A percentile compares a stretch with the other conserved stretches of the same genome.
Conservation (phyloP, 2,888 invertebrate species). For the Eupelmus urozonus region DNA sequence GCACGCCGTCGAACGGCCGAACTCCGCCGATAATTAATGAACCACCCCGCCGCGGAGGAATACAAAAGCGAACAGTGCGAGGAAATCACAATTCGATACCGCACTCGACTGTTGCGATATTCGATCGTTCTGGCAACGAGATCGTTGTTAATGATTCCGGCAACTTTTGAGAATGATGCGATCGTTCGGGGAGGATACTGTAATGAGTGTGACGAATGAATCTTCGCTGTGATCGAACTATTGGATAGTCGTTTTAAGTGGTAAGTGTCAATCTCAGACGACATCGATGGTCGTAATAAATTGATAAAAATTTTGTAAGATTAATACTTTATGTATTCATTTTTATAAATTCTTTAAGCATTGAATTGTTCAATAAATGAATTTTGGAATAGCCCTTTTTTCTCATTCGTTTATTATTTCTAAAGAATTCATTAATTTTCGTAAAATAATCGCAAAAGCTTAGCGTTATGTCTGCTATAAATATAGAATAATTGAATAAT, state of each 20-base stretch:
- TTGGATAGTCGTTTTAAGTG: conserved; percentile 24
- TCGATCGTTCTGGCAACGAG: conserved; percentile 52
- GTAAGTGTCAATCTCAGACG: conserved; percentile 32
- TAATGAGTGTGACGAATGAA: not conserved
- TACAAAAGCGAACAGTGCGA: not conserved
- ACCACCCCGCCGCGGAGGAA: conserved; percentile 24
- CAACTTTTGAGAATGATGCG: not conserved
- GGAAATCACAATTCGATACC: conserved; percentile 63
- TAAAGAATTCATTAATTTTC: too few species aligned
- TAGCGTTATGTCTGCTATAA: too few species aligned
- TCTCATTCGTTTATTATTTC: too few species aligned
- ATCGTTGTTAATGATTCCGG: conserved; percentile 50
- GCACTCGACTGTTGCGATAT: conserved; percentile 15
- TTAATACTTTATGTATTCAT: not conserved
- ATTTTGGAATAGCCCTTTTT: not conserved
- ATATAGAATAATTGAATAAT: too few species aligned
- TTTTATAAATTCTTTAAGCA: not conserved
- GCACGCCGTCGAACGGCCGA: conserved; percentile 57
- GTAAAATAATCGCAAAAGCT: too few species aligned
- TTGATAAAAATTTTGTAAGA: too few species aligned
- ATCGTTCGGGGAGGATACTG: not conserved
- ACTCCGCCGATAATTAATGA: conserved; percentile 70
- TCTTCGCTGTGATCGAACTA: conserved; percentile 13
- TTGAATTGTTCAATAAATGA: not conserved
- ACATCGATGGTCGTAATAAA: conserved; percentile 8